These are phyloP conservation scores for Scaptomyza cyrtandrae DNA, from an alignment of 2,888 invertebrate species.

Conservation along the genomic window DNA sequence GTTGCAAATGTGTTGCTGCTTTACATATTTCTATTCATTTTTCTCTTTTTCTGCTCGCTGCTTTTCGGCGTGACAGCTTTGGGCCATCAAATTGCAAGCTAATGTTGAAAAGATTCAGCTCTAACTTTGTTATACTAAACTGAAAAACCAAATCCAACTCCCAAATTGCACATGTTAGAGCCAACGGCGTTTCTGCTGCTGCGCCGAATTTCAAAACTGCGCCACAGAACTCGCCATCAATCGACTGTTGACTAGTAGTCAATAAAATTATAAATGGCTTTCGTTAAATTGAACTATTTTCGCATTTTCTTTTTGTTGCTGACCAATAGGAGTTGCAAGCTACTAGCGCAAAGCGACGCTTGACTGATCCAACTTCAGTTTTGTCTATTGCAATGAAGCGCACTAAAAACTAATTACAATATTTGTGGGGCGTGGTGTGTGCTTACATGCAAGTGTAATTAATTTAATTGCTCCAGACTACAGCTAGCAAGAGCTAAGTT, in stretches of 20 bases:
- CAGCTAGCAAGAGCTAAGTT: constrained; percentile 36
- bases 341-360: constrained; percentile 36
- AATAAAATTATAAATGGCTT: constrained; percentile 74
- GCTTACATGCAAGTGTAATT: constrained; percentile 67
- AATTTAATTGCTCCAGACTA: constrained; percentile 63
- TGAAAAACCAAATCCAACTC: constrained; percentile 30
- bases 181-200: constrained; percentile 70
- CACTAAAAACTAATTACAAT: constrained; percentile 72
- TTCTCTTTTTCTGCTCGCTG: constrained; percentile 24
- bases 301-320: constrained; percentile 38
- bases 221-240: constrained; percentile 57
- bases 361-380: constrained; percentile 39
- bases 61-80: constrained; percentile 80
- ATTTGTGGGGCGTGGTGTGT: constrained; percentile 63
- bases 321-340: constrained; percentile 4
- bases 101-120: constrained; percentile 75
- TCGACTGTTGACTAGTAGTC: constrained; percentile 54
- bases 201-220: constrained; percentile 63
- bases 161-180: constrained; percentile 52
- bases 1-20: constrained; percentile 67
- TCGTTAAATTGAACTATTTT: constrained; percentile 69
- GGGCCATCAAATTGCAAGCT: constrained; percentile 76
- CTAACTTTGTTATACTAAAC: constrained; percentile 11
- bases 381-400: constrained; percentile 55
- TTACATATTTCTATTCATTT: constrained; percentile 29